A percentile compares a stretch with the other conserved stretches of the same genome.
phyloP scores from a whole-genome alignment of 1,140 invertebrate genomes.

The Bombus impatiens region DNA sequence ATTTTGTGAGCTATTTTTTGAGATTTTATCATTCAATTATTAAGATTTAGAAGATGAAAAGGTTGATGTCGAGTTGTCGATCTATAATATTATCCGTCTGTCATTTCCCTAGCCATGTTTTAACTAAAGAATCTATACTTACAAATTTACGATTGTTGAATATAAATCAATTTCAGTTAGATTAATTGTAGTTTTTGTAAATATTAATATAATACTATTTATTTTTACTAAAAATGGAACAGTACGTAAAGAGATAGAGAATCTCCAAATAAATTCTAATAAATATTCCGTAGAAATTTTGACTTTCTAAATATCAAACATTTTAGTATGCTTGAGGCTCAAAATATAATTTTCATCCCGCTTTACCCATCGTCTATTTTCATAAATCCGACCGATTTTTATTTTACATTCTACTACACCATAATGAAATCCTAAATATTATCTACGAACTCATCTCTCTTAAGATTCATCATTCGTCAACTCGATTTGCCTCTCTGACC shows the following conservation, averaged over 20 bases:
- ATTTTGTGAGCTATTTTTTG: background rate
- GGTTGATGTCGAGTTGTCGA: too few species aligned
- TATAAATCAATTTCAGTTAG: background rate
- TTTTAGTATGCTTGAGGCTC: too few species aligned
- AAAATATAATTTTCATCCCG: background rate
- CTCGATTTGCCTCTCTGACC: background rate
- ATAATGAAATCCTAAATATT: too few species aligned
- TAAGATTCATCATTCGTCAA: slow-evolving; percentile 38
- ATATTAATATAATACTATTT: background rate
- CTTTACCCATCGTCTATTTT: background rate
- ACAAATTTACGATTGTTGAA: background rate
- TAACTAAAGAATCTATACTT: background rate
- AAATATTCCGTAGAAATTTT: background rate
- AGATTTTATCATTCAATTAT: background rate
- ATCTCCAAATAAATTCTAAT: background rate
- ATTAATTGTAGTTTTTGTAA: background rate
- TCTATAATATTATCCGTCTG: too few species aligned
- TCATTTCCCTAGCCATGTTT: background rate
- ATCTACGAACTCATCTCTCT: background rate
- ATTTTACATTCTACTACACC: too few species aligned
- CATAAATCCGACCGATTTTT: background rate
- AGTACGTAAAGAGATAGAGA: too few species aligned
- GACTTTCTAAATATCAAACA: background rate
- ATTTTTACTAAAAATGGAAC: background rate
- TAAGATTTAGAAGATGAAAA: too few species aligned